Conservation (phyloP, 2,888 invertebrate species). For the Scaptomyza reducta region DNA sequence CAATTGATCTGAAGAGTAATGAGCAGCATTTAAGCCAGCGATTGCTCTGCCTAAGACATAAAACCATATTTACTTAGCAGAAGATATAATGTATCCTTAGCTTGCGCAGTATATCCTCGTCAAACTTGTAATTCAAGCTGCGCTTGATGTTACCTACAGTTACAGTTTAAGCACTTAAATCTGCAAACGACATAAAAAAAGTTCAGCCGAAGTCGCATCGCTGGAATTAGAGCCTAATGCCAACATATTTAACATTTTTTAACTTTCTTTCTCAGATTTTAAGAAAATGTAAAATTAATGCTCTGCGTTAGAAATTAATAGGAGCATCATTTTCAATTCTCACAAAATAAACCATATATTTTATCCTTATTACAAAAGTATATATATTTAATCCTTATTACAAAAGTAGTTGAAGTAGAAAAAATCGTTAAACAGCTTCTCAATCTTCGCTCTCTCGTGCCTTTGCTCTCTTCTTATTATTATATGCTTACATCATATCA, state of each 20-base stretch:
- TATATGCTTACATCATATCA: conserved; percentile 48
- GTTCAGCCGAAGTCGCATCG: too few relatives aligned
- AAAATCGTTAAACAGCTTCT: background rate
- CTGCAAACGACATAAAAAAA: background rate
- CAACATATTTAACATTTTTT: too few relatives aligned
- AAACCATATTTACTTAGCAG: conserved; percentile 18
- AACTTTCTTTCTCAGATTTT: too few relatives aligned
- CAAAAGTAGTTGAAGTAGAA: conserved; percentile 1
- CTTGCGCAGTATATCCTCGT: background rate
- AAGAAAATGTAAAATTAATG: too few relatives aligned
- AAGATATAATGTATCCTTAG: conserved; percentile 1
- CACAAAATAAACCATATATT: too few relatives aligned
- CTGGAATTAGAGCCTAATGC: too few relatives aligned
- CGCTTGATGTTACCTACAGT: background rate
- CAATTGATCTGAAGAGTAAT: conserved; percentile 39
- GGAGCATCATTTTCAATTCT: too few relatives aligned
- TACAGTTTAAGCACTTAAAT: background rate
- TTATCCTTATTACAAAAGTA: background rate
- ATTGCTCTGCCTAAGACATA: conserved; percentile 23
- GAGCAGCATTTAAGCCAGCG: conserved; percentile 35
- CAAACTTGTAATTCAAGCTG: background rate
- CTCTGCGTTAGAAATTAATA: too few relatives aligned
- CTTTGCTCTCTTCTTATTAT: background rate
- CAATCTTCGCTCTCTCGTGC: conserved; percentile 1
- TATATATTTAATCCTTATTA: background rate